A percentile compares a stretch with the other conserved stretches of the same genome.
phyloP scores from a whole-genome alignment of 2,888 invertebrate genomes.

The Psylliodes chrysocephalus region DNA sequence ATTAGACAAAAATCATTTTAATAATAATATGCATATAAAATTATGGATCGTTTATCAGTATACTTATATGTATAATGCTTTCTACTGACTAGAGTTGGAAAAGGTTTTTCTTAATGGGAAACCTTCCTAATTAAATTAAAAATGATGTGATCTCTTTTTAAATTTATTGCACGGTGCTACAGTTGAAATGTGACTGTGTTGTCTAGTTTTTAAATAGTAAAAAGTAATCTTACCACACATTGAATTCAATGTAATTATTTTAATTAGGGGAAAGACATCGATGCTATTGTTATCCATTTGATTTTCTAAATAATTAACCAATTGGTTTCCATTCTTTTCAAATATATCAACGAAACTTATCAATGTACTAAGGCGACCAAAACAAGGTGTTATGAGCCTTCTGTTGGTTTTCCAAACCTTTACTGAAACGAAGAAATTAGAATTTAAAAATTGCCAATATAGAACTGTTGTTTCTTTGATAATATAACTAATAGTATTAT shows the following conservation, averaged over 20 bases:
- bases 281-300: constrained; percentile 62
- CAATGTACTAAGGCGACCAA: constrained; percentile 77
- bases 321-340: constrained; percentile 70
- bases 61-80: too few relatives aligned
- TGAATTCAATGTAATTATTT: constrained; percentile 70
- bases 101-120: too few relatives aligned
- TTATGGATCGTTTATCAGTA: not conserved
- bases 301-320: constrained; percentile 67
- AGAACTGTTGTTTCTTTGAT: too few relatives aligned
- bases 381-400: constrained; percentile 76
- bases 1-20: constrained; percentile 46
- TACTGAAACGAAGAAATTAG: too few relatives aligned
- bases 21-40: not conserved
- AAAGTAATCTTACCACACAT: constrained; percentile 70
- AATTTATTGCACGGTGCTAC: too few relatives aligned
- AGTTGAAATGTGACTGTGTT: too few relatives aligned
- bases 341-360: constrained; percentile 77
- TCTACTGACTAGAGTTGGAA: too few relatives aligned
- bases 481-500: too few relatives aligned
- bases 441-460: too few relatives aligned
- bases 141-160: too few relatives aligned
- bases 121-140: too few relatives aligned
- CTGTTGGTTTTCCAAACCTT: constrained; percentile 35
- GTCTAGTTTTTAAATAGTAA: too few relatives aligned
- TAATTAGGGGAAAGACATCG: constrained; percentile 72